Conservation (phyloP, 2,113 vertebrate species). For the Rhinichthys klamathensis region DNA sequence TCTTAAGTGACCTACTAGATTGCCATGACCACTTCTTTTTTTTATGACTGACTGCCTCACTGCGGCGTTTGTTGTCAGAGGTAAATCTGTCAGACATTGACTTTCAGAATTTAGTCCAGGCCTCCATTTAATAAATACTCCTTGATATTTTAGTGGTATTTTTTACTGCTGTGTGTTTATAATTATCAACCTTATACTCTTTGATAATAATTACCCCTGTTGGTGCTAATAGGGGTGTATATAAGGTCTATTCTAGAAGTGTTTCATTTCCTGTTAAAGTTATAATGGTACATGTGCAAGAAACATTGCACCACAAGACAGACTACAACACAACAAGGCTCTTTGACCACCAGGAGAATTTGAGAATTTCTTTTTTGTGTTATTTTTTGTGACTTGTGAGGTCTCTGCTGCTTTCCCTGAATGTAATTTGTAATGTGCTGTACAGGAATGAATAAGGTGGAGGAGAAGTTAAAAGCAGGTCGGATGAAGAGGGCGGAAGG, state of each 20-base stretch:
- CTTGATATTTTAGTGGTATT: neutral
- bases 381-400: neutral
- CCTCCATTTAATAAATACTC: neutral
- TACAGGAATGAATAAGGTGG: conserved; percentile 90
- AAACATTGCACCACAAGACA: neutral
- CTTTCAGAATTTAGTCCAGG: neutral
- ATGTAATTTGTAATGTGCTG: conserved; percentile 32
- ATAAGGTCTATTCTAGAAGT: conserved; percentile 51
- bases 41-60: neutral
- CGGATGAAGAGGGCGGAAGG: conserved; percentile 84
- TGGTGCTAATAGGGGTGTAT: conserved; percentile 49
- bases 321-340: neutral
- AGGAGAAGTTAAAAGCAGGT: conserved; percentile 90
- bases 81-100: neutral
- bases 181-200: conserved; percentile 40
- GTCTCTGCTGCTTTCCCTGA: neutral
- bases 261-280: conserved; percentile 63
- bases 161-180: conserved; percentile 32
- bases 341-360: neutral
- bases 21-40: neutral
- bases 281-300: neutral
- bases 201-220: conserved; percentile 52
- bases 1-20: neutral
- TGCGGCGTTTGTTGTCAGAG: neutral
- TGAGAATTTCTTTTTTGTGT: neutral